Evolutionary conservation across 2,113 vertebrate genomes (phyloP).

Genomic region (Rafetus swinhoei): DNA sequence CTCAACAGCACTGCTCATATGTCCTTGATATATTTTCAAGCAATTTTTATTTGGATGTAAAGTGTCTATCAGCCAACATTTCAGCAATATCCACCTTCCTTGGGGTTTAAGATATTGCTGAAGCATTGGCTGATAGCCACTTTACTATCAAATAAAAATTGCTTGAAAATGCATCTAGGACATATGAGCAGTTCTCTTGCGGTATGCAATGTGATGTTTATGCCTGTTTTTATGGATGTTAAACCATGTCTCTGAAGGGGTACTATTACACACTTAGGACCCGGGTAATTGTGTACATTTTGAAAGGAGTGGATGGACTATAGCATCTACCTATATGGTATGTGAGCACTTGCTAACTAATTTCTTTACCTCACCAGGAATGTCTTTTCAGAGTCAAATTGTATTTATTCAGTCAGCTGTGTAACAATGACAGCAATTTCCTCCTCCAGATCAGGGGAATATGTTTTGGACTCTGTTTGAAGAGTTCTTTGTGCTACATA

Average conservation of each 20-base stretch:
- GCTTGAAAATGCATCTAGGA: constrained; percentile 66
- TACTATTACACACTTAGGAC: background rate
- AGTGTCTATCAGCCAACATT: constrained; percentile 49
- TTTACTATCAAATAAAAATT: constrained; percentile 70
- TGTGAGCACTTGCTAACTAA: background rate
- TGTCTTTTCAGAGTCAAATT: background rate
- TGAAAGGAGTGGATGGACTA: background rate
- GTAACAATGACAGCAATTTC: background rate
- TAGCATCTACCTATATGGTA: background rate
- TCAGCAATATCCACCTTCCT: constrained; percentile 66
- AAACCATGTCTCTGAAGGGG: background rate
- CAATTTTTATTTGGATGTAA: constrained; percentile 64
- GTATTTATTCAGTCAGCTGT: background rate
- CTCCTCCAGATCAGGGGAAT: background rate
- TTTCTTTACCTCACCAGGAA: background rate
- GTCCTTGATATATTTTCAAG: constrained; percentile 65
- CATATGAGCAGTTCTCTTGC: constrained; percentile 17
- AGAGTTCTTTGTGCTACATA: background rate
- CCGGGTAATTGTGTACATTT: background rate
- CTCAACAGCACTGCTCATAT: constrained; percentile 17
- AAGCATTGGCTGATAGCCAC: constrained; percentile 64
- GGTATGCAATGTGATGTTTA: constrained; percentile 33
- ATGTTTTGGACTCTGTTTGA: background rate
- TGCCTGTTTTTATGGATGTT: constrained; percentile 50
- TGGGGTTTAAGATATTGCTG: constrained; percentile 58